Evolutionary conservation across 37 sponge, comb jelly and placozoan species (phyloP).

Genomic region (Hormiphora californensis): DNA sequence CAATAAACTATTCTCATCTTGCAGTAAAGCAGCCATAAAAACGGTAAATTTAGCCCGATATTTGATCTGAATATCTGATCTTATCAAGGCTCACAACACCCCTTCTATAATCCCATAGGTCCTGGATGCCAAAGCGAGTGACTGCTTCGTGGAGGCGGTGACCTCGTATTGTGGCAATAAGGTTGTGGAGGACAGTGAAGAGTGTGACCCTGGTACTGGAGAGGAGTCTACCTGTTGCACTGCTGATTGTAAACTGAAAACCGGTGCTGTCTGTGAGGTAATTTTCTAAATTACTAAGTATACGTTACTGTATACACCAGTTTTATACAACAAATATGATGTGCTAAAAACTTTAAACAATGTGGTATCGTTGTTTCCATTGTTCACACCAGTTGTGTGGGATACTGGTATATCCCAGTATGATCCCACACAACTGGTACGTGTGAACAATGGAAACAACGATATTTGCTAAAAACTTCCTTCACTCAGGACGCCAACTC

Average conservation of each 20-base stretch:
- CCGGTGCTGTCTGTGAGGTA: slow-evolving; percentile 31
- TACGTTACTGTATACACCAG: no score
- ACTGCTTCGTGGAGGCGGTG: neutral
- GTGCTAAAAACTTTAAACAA: no score
- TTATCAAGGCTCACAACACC: neutral
- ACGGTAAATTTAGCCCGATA: neutral
- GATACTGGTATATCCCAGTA: no score
- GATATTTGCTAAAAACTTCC: no score
- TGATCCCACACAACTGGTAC: no score
- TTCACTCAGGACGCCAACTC: no score
- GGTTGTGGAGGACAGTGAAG: neutral
- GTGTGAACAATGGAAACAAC: no score
- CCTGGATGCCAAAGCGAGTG: neutral
- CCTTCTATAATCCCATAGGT: neutral
- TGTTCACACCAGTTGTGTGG: no score
- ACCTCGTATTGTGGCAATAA: slow-evolving; percentile 16
- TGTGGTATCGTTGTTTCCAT: no score
- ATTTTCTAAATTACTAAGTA: no score
- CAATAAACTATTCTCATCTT: slow-evolving; percentile 14
- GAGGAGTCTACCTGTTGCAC: neutral
- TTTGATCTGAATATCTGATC: neutral
- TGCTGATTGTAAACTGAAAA: neutral
- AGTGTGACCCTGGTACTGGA: slow-evolving; percentile 44
- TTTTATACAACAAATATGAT: no score
- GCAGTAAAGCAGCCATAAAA: neutral